phyloP scores from a whole-genome alignment of 1,140 invertebrate genomes.

The Plectrocnemia conspersa region DNA sequence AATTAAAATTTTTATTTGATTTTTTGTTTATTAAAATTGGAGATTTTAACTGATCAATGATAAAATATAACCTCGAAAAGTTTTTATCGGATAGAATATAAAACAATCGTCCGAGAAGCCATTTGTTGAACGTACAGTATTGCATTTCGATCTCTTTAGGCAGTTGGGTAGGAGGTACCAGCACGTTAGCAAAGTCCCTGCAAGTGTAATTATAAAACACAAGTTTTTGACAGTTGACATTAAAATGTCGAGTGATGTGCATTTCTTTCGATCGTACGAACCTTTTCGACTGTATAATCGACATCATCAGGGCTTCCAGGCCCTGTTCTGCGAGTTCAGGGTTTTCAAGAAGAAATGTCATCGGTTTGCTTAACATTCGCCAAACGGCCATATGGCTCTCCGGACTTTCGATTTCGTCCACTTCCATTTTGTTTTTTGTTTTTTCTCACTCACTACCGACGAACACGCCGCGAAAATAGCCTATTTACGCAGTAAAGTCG shows the following conservation, averaged over 20 bases:
- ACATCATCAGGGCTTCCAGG: slow-evolving; percentile 46
- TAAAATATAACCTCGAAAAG: slow-evolving; percentile 42
- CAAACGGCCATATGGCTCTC: slow-evolving; percentile 45
- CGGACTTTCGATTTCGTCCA: slow-evolving; percentile 17
- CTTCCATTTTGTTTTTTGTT: slow-evolving; percentile 15
- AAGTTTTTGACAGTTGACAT: slow-evolving; percentile 40
- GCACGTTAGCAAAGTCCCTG: slow-evolving; percentile 51
- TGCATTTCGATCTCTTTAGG: slow-evolving; percentile 44
- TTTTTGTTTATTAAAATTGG: too few species aligned
- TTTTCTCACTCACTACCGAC: neutral
- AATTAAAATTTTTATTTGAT: too few species aligned
- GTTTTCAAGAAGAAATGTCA: slow-evolving; percentile 49
- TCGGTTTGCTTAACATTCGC: slow-evolving; percentile 53
- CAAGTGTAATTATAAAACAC: slow-evolving; percentile 34
- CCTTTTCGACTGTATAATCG: slow-evolving; percentile 51
- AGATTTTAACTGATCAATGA: too few species aligned
- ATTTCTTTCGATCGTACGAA: neutral
- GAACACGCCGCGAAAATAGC: neutral
- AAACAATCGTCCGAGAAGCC: slow-evolving; percentile 54
- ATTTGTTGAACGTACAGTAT: slow-evolving; percentile 53
- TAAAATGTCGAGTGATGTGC: neutral
- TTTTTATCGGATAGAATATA: slow-evolving; percentile 53
- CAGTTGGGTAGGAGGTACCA: slow-evolving; percentile 44
- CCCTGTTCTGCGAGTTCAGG: slow-evolving; percentile 47
- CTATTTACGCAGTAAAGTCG: too few species aligned